Evolutionary conservation across 2,113 vertebrate species (phyloP), one percentile per base, ranked within the genome.

Genomic region (Saiga tatarica): DNA sequence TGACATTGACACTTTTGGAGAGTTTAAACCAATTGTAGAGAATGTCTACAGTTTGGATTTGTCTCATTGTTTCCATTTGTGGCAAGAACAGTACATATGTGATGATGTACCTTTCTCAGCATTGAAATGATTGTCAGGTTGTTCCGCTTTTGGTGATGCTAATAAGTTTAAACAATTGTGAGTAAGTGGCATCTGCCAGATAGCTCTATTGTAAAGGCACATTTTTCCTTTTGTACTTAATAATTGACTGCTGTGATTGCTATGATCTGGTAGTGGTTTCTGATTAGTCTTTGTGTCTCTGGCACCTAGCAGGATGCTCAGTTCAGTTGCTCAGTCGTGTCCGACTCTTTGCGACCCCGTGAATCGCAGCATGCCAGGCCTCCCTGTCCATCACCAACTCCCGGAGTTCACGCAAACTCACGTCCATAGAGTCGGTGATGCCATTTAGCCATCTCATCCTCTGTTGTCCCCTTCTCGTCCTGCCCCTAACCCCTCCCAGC

Each of bases 211-310:
- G 67, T 67, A 67, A 97, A 59, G 55, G n/a, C 15, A 91, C 39
- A 30, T 60, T 36, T 81, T 97, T 91, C 36, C 33, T 97, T 92
- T 96, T 95, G 60, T 53, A 55, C 60, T 93, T 88, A 89, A n/a
- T 97, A 82, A 71, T 88, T 94, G 92, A 90, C 87, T 83, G 42
- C 88, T 55, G 1, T 55, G 90, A 90, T 89, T 89, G 42, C 85
- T 60, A 0, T 62, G 53, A 87, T 89, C 36, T 96, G 93, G 36
- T 91, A 89, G 78, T 26, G 47, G 67, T 95, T 97, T 96, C n/a
- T 85, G 78, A 67, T 95, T 95, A 79, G 55, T 87, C 42, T 91
- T 92, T 96, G 30, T 57, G 36, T 81, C 12, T 30, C 39, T 95
- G 57, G 26, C 60, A 94, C 13, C 67, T 86, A 64, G 50, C 60